Evolutionary conservation across 2,888 invertebrate species (phyloP).

Genomic region (Empis stercorea): DNA sequence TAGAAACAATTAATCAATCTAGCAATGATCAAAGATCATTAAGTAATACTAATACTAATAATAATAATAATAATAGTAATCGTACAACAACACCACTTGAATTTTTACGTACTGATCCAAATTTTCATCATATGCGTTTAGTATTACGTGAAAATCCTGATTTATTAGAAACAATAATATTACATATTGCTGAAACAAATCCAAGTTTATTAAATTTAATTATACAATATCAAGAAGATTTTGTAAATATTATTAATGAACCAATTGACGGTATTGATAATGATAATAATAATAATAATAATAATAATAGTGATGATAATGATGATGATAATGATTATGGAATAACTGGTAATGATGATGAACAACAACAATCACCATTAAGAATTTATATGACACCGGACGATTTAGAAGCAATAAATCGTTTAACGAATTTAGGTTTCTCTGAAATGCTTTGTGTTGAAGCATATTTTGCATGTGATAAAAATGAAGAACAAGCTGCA

Average conservation of each 20-base stretch:
- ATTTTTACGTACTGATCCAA: constrained; percentile 78
- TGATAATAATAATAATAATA: constrained; percentile 4
- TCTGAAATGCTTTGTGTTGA: background rate
- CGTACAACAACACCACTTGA: constrained; percentile 47
- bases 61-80: no score
- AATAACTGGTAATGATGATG: background rate
- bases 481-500: background rate
- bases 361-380: no score
- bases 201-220: constrained; percentile 82
- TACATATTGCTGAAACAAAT: constrained; percentile 84
- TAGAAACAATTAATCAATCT: no score
- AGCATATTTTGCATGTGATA: background rate
- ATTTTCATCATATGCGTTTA: constrained; percentile 86
- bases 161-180: constrained; percentile 75
- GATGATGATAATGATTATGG: constrained; percentile 8
- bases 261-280: constrained; percentile 32
- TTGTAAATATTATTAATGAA: constrained; percentile 89
- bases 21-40: background rate
- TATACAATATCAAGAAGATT: constrained; percentile 79
- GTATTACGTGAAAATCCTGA: constrained; percentile 86
- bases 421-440: background rate
- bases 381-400: background rate
- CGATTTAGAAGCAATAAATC: background rate
- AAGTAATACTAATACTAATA: background rate
- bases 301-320: constrained; percentile 12